phyloP scores from a whole-genome alignment of 2,113 vertebrate genomes.

The Tenebrosternarchus preto region DNA sequence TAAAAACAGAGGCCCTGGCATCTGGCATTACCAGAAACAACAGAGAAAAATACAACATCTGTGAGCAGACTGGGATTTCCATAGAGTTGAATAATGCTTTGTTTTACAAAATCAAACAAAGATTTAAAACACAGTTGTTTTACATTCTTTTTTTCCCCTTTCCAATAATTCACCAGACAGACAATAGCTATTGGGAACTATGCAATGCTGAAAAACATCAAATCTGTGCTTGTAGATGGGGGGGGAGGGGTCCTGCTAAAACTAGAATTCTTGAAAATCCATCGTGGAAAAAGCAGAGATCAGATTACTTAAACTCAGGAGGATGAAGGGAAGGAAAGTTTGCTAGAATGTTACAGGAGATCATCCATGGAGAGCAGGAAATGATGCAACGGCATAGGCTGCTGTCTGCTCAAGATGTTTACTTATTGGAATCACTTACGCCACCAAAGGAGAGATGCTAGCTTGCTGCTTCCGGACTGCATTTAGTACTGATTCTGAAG shows the following conservation, averaged over 20 bases:
- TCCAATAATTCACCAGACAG: neutral
- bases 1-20: neutral
- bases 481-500: no score
- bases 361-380: no score
- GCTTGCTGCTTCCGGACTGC: no score
- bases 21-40: constrained; percentile 23
- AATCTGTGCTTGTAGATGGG: no score
- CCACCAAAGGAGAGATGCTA: no score
- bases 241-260: neutral
- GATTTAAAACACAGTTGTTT: neutral
- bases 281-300: constrained; percentile 55
- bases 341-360: no score
- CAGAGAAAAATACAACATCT: constrained; percentile 13
- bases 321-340: no score
- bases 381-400: no score
- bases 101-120: neutral
- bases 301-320: constrained; percentile 5
- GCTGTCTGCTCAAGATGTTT: no score
- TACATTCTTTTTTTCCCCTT: neutral
- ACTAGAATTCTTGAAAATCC: constrained; percentile 49
- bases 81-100: neutral
- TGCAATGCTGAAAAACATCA: no score
- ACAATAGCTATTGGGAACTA: no score
- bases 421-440: no score
- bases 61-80: neutral